These are phyloP conservation scores for Hybognathus amarus DNA, from an alignment of 2,797 vertebrate genomes.

Conservation along the genomic window DNA sequence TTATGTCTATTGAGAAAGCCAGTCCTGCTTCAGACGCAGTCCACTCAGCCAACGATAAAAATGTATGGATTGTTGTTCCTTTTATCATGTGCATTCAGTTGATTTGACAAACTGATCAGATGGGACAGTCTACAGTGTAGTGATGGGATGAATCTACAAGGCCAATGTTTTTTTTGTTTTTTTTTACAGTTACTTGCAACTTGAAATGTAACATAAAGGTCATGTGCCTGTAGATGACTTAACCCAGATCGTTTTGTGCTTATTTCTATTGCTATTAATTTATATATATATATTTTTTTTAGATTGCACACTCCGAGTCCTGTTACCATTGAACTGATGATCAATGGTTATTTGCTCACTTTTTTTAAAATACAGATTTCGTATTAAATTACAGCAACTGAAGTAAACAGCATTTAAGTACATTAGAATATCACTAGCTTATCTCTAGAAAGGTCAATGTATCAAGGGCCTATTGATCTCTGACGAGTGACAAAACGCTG, in stretches of 20 bases:
- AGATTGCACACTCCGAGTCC: neutral
- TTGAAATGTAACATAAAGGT: constrained; percentile 2
- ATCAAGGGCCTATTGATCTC: constrained; percentile 83
- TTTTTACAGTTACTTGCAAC: neutral
- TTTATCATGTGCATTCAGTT: constrained; percentile 82
- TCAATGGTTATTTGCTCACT: constrained; percentile 33
- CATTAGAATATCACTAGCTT: constrained; percentile 77
- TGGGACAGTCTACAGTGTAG: constrained; percentile 44
- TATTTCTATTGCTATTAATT: neutral
- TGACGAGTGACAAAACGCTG: constrained; percentile 88
- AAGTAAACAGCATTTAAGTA: constrained; percentile 44
- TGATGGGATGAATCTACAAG: constrained; percentile 9
- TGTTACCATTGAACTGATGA: neutral
- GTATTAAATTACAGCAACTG: constrained; percentile 45
- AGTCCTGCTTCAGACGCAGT: constrained; percentile 68
- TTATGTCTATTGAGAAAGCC: constrained; percentile 89
- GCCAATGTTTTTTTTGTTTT: neutral
- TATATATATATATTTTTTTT: too few species aligned
- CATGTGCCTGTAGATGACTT: neutral
- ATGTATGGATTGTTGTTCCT: constrained; percentile 74
- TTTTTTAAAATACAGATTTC: constrained; percentile 16
- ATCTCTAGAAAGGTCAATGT: constrained; percentile 85
- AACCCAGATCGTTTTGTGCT: neutral
- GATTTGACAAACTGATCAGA: constrained; percentile 69
- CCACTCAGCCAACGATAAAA: constrained; percentile 70